Percentiles rank a stretch among this genome's conserved stretches.
These are phyloP conservation scores for Macquaria australasica DNA, from an alignment of 2,113 vertebrate genomes.

Conservation along the genomic window DNA sequence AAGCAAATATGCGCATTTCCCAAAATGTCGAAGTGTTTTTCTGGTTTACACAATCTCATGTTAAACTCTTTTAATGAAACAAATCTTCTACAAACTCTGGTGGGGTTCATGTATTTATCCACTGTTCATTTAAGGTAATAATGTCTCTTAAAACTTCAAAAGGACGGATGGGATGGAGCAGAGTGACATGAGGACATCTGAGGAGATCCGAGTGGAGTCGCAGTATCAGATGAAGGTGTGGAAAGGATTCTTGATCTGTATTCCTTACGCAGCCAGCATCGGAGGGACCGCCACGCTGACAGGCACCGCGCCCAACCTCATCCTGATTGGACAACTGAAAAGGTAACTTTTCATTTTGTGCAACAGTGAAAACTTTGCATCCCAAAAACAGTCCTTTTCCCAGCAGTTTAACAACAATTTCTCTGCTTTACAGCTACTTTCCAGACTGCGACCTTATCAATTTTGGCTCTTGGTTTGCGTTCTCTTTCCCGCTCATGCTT, in stretches of 20 bases:
- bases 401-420: not conserved
- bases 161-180: constrained; percentile 84
- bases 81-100: not conserved
- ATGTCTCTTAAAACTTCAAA: not conserved
- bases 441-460: constrained; percentile 95
- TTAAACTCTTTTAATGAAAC: not conserved
- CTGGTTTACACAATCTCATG: not conserved
- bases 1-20: not conserved
- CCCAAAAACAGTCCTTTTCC: not conserved
- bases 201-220: constrained; percentile 86
- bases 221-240: constrained; percentile 91
- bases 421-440: constrained; percentile 88
- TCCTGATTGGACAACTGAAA: constrained; percentile 95
- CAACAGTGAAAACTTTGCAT: not conserved
- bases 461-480: constrained; percentile 98
- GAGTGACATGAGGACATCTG: constrained; percentile 76
- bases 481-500: constrained; percentile 95
- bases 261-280: constrained; percentile 95
- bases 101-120: not conserved
- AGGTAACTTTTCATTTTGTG: constrained; percentile 78
- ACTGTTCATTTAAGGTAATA: not conserved
- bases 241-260: constrained; percentile 98
- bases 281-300: constrained; percentile 96
- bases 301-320: constrained; percentile 95
- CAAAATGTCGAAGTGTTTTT: not conserved